These are phyloP conservation scores for Atherinomorus stipes DNA, from an alignment of 2,113 vertebrate genomes.

Conservation along the genomic window DNA sequence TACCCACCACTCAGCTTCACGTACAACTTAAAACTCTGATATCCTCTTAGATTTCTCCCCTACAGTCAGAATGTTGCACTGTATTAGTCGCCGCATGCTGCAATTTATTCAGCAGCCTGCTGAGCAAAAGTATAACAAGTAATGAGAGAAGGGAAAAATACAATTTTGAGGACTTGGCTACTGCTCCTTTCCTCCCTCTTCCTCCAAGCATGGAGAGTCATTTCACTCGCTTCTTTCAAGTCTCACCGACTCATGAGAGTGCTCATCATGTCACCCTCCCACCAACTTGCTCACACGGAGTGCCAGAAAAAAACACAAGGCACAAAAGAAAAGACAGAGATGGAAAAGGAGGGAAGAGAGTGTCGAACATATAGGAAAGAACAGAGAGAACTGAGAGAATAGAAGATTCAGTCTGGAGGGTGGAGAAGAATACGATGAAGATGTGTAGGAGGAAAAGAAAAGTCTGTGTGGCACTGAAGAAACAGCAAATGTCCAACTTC, in stretches of 20 bases:
- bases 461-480: slow-evolving; percentile 25
- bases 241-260: slow-evolving; percentile 56
- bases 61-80: slow-evolving; percentile 36
- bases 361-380: slow-evolving; percentile 58
- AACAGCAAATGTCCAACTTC: slow-evolving; percentile 18
- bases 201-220: slow-evolving; percentile 37
- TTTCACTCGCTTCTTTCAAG: slow-evolving; percentile 45
- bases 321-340: slow-evolving; percentile 42
- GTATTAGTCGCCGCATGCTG: slow-evolving; percentile 31
- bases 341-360: slow-evolving; percentile 40
- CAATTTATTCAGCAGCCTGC: slow-evolving; percentile 47
- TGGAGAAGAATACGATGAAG: slow-evolving; percentile 18
- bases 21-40: slow-evolving; percentile 42
- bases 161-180: slow-evolving; percentile 39
- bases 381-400: slow-evolving; percentile 59
- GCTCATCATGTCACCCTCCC: slow-evolving; percentile 64
- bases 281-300: slow-evolving; percentile 59
- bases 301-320: slow-evolving; percentile 54
- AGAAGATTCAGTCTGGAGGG: slow-evolving; percentile 60
- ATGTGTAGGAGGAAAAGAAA: slow-evolving; percentile 37
- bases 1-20: slow-evolving; percentile 65
- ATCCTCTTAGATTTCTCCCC: slow-evolving; percentile 51
- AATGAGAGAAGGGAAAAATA: slow-evolving; percentile 27
- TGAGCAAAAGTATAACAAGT: slow-evolving; percentile 45
- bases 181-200: slow-evolving; percentile 22